Base-by-base conservation (phyloP, 2,113 vertebrate species). In the Rhea americana region DNA sequence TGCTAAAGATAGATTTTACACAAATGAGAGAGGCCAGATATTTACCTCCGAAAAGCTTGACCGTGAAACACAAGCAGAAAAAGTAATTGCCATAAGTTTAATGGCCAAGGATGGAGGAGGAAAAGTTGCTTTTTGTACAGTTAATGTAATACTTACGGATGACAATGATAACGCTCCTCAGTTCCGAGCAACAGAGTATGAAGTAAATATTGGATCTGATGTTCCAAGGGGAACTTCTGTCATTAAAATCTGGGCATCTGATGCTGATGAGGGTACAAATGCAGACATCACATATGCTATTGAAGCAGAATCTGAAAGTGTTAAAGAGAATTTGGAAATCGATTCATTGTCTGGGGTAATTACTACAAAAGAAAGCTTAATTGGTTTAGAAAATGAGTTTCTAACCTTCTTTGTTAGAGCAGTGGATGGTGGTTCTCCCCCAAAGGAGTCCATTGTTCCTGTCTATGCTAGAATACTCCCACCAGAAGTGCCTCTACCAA, bases 131-230 rank as follows among this genome's bases (percentile, higher is more conserved):
- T 99, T 99, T 93, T 99, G 98, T 93, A 98, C 98, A 9, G 91
- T 99, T 89, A 99, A 99, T 88, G 98, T 99, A 39, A 99, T 99
- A 94, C 98, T 99, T 66, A 99, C 99, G 19, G 99, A 99, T 82
- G 98, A 98, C 95, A 99, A 99, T 85, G 99, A 99, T 89, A 99
- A 99, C 12, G 96, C 98, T 17, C 99, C 99, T 20, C 98, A 99
- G 22, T 99, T 99, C 93, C 98, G 98, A 92, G 98, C 99, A 74
- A 96, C 97, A 7, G 98, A 98, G 37, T 99, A 99, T 83, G 98
- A 98, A 97, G 98, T 98, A 37, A 99, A 98, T 70, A 97, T 99
- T 12, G 98, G 98, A 11, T 99, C 99, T 25, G 97, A 97, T 62
- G 98, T 97, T 71, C 98, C 98, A 41, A 98, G 98, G 47, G 99